phyloP scores from a whole-genome alignment of 2,113 vertebrate genomes.

The Halcyon malimbica region DNA sequence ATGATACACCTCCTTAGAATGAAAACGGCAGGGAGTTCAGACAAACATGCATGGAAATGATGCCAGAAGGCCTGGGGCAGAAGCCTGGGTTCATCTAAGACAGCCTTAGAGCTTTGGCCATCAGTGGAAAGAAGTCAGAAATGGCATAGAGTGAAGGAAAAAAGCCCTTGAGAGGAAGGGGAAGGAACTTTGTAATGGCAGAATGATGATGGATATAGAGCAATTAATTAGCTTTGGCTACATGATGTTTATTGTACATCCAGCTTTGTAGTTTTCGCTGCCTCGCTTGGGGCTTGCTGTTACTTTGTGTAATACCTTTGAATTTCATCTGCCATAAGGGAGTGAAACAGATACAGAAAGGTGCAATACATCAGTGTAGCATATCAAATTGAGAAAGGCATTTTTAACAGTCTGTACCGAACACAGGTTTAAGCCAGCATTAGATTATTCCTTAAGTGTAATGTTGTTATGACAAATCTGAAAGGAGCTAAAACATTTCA shows the following conservation, averaged over 20 bases:
- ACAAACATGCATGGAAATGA: not conserved
- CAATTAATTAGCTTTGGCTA: constrained; percentile 45
- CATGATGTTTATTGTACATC: not conserved
- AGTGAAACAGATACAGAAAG: constrained; percentile 57
- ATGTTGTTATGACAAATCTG: constrained; percentile 58
- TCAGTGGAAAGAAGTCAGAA: not conserved
- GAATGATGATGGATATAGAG: constrained; percentile 40
- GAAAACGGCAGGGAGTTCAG: not conserved
- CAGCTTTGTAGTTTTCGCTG: not conserved
- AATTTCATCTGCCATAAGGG: constrained; percentile 44
- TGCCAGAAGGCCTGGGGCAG: not conserved
- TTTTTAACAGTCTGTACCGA: constrained; percentile 41
- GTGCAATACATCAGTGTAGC: constrained; percentile 41
- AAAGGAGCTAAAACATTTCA: constrained; percentile 66
- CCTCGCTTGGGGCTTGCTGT: constrained; percentile 29
- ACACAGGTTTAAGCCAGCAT: constrained; percentile 7
- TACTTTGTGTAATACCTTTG: constrained; percentile 24
- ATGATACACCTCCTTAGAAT: not conserved
- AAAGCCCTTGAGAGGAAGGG: constrained; percentile 19
- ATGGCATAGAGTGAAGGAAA: not conserved
- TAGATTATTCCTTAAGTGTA: constrained; percentile 45
- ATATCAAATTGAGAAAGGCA: constrained; percentile 61
- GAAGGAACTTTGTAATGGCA: constrained; percentile 12
- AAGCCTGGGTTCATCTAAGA: not conserved
- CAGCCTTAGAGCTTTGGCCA: not conserved